Percentiles rank a stretch among this genome's conserved stretches.
phyloP scores from a whole-genome alignment of 2,113 vertebrate species.

The Guaruba guarouba region DNA sequence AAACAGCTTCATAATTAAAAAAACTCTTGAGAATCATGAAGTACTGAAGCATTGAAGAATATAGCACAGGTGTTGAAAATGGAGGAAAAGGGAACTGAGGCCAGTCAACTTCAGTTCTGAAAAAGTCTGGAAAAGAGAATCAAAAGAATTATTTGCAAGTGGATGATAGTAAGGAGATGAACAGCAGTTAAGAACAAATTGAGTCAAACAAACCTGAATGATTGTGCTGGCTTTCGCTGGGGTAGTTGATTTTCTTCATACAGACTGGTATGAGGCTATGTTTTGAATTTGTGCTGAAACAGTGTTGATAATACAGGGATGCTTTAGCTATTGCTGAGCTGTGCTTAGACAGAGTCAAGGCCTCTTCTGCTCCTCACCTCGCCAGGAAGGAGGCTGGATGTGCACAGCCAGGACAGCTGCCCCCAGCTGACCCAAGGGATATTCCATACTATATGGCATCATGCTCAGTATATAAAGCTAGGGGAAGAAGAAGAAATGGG shows the following conservation, averaged over 20 bases:
- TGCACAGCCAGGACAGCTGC: not conserved
- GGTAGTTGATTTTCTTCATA: not conserved
- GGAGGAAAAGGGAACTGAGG: not conserved
- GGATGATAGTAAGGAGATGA: not conserved
- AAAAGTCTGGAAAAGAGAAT: not conserved
- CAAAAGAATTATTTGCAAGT: not conserved
- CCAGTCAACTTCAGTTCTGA: not conserved
- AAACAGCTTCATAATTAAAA: not conserved
- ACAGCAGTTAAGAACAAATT: not conserved
- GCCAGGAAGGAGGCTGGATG: not conserved
- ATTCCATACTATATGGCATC: fast-evolving
- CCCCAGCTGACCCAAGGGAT: not conserved
- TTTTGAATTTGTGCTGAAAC: not conserved
- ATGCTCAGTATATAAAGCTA: not conserved
- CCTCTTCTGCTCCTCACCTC: not conserved
- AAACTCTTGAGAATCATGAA: not conserved
- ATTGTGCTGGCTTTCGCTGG: not conserved
- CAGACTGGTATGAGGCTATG: too few species aligned
- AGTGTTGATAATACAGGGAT: not conserved
- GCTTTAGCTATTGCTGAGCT: not conserved
- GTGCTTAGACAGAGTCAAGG: not conserved
- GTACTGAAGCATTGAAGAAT: not conserved
- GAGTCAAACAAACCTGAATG: not conserved
- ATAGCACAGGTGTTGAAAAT: not conserved
- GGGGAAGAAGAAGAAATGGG: not conserved